Evolutionary conservation across 2,888 invertebrate species (phyloP), one percentile per base, ranked within the genome.

Genomic region (Cerastoderma edule): DNA sequence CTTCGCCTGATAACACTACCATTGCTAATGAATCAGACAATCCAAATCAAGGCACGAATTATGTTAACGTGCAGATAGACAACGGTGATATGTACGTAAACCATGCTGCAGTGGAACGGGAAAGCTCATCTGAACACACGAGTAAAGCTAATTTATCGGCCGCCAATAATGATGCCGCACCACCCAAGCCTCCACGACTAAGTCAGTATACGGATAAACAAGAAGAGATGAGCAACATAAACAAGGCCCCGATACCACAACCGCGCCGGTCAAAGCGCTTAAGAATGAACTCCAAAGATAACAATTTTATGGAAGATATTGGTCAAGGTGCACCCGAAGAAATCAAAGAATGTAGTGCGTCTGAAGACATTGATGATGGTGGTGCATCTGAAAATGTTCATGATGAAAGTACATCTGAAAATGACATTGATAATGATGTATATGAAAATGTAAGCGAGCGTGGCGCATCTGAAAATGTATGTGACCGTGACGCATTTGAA

Each of bases 191-290:
- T n/a, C n/a, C n/a, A n/a, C n/a, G n/a, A n/a, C n/a, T n/a, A n/a
- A n/a, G n/a, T n/a, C n/a, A n/a, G n/a, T n/a, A n/a, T n/a, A n/a
- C n/a, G n/a, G 39, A 39, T 39, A 16, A 39, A 39, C 8, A 39
- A 8, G 24, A 50, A 24, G 24, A 2, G 50, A 22, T 27, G 50
- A 50, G 22, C 22, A 10, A 50, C 10, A 50, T 27, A 50, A 22
- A 22, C 19, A 50, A 60, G 33, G 60, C 60, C 22, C 60, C 60
- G 22, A 39, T 60, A 24, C 60, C 60, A 6, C 60, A 60, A 39
- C 60, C 60, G 10, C 33, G 60, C 8, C 0, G 24, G 35, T 60
- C 60, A n/a, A 50, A 22, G 24, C n/a, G 50, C 10, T 8, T 8
- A 39, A 16, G 16, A 39, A 39, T 16, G 16, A 16, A 8, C 39